Evolutionary conservation across 2,797 vertebrate species (phyloP).

Genomic region (Eulemur mongoz): DNA sequence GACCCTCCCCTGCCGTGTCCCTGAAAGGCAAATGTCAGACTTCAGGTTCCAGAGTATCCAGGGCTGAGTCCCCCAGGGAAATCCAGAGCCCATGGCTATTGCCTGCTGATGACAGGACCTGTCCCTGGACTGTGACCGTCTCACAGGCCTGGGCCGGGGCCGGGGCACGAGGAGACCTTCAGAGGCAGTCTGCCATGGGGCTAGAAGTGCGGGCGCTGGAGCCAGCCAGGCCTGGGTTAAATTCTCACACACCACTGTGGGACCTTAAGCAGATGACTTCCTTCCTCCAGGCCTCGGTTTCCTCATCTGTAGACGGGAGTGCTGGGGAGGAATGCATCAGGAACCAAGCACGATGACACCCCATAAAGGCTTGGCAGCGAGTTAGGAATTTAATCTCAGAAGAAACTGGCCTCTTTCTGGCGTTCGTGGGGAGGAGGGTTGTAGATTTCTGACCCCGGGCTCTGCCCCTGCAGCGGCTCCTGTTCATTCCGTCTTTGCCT

Average conservation of each 20-base stretch:
- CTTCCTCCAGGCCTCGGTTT: background rate
- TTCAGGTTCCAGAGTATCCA: background rate
- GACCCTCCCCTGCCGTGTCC: background rate
- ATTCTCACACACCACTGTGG: background rate
- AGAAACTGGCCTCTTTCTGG: background rate
- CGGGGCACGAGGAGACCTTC: rapidly evolving
- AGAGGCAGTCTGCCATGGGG: rapidly evolving
- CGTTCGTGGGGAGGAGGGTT: rapidly evolving
- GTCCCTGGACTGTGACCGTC: background rate
- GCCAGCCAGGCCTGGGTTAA: background rate
- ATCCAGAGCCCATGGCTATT: background rate
- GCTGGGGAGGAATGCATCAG: background rate
- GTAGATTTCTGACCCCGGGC: background rate
- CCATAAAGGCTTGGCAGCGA: background rate
- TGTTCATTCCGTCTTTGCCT: background rate
- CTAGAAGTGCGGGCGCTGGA: too few relatives aligned
- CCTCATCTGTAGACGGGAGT: background rate
- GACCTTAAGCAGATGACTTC: background rate
- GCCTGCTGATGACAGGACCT: background rate
- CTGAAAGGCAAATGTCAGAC: background rate
- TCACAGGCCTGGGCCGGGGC: background rate
- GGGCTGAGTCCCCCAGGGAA: background rate
- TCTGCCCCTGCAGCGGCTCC: rapidly evolving
- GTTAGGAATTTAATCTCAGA: background rate
- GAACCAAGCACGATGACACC: background rate